A percentile compares a stretch with the other conserved stretches of the same genome.
These are phyloP conservation scores for Phocides pigmalion DNA, from an alignment of 1,140 invertebrate species.

Conservation along the genomic window DNA sequence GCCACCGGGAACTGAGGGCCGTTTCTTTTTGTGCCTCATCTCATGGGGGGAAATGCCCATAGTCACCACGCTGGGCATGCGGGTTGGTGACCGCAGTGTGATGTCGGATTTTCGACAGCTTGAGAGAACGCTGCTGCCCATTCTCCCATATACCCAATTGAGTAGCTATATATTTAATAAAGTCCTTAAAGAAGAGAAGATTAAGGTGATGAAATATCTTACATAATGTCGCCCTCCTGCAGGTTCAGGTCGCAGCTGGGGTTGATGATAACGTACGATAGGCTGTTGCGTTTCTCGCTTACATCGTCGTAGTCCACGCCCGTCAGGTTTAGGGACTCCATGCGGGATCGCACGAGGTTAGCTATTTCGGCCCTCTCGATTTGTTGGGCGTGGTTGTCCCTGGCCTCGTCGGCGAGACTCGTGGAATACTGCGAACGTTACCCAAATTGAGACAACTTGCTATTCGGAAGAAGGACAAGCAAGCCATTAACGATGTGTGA, in stretches of 20 bases:
- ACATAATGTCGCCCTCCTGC: conserved; percentile 98
- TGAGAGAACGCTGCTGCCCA: too few species aligned
- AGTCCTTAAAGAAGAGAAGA: too few species aligned
- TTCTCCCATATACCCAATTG: too few species aligned
- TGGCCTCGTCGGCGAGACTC: conserved; percentile 91
- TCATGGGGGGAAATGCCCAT: too few species aligned
- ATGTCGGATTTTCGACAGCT: too few species aligned
- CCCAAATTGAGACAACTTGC: conserved; percentile 13
- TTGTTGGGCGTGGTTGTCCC: conserved; percentile 93
- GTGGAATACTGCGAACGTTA: conserved; percentile 88
- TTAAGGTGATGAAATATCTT: too few species aligned
- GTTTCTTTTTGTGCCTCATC: too few species aligned
- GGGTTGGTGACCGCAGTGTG: too few species aligned
- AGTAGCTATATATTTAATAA: too few species aligned
- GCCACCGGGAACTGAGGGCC: too few species aligned
- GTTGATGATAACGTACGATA: conserved; percentile 99
- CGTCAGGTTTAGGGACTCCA: conserved; percentile 96
- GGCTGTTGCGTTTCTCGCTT: conserved; percentile 94
- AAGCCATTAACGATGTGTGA: conserved; percentile 32
- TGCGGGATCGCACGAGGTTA: conserved; percentile 95
- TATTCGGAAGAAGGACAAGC: neutral
- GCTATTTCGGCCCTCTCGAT: conserved; percentile 97
- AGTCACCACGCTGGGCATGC: too few species aligned
- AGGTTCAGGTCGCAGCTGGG: conserved; percentile 98
- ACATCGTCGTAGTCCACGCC: conserved; percentile 96